Conservation (phyloP, 1,140 invertebrate genomes). For the Vanessa tameamea region DNA sequence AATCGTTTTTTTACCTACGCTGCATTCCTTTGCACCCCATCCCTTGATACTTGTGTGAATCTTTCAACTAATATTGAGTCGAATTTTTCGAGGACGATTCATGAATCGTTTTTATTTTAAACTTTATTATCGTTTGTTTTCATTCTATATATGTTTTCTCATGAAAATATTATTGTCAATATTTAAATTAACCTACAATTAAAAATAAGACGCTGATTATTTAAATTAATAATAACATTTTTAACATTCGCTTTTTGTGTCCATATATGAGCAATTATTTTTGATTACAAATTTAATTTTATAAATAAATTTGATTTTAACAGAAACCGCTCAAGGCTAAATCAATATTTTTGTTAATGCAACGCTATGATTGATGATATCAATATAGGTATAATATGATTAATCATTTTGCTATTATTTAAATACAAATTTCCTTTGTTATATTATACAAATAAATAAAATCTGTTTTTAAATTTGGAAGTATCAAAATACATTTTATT, state of each 20-base stretch:
- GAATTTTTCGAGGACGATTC: neutral
- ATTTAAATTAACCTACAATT: too few species aligned
- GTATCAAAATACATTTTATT: neutral
- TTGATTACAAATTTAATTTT: neutral
- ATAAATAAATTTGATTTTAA: neutral
- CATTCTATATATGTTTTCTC: too few species aligned
- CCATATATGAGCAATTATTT: neutral
- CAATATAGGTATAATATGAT: neutral
- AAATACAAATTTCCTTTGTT: too few species aligned
- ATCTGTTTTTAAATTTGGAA: too few species aligned
- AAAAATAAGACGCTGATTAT: too few species aligned
- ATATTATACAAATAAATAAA: too few species aligned
- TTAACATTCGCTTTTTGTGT: neutral
- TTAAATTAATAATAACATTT: too few species aligned
- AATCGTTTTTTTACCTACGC: constrained; percentile 67
- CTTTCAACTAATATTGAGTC: constrained; percentile 26
- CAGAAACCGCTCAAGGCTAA: neutral
- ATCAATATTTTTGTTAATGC: neutral
- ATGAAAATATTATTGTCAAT: too few species aligned
- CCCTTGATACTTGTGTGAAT: constrained; percentile 48
- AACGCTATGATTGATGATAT: neutral
- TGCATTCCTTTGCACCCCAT: constrained; percentile 73
- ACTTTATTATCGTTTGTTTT: too few species aligned
- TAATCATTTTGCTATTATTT: too few species aligned
- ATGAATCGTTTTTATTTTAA: neutral